These are phyloP conservation scores for Rhodeus uyekii DNA, from an alignment of 2,797 vertebrate species.

Conservation along the genomic window DNA sequence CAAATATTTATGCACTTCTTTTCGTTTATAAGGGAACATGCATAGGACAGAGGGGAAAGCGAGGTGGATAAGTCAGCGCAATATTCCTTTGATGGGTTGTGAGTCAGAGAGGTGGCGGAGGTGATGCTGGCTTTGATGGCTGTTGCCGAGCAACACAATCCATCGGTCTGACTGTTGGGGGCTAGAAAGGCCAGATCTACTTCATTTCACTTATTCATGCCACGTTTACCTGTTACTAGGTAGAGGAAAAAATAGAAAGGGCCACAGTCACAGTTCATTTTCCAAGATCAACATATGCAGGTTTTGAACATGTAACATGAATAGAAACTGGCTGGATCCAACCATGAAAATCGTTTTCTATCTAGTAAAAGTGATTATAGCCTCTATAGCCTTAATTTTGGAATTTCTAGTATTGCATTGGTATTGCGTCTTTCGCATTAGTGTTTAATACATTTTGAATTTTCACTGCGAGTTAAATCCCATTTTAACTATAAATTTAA, in stretches of 20 bases:
- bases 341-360: background rate
- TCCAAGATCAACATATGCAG: background rate
- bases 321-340: background rate
- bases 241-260: background rate
- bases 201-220: slow-evolving; percentile 35
- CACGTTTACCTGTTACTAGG: slow-evolving; percentile 24
- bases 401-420: no score
- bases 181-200: slow-evolving; percentile 33
- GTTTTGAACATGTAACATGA: slow-evolving; percentile 3
- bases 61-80: slow-evolving; percentile 44
- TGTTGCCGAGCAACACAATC: slow-evolving; percentile 79
- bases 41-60: background rate
- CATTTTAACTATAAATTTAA: no score
- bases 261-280: background rate
- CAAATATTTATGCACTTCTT: background rate
- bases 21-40: background rate
- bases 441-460: no score
- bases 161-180: slow-evolving; percentile 38
- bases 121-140: slow-evolving; percentile 72
- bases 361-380: background rate
- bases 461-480: no score
- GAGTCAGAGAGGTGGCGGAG: slow-evolving; percentile 58
- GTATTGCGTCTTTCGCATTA: no score
- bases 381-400: no score
- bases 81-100: slow-evolving; percentile 69